Evolutionary conservation across 2,888 invertebrate species (phyloP), one percentile per base, ranked within the genome.

Genomic region (Eremobia ochroleuca): DNA sequence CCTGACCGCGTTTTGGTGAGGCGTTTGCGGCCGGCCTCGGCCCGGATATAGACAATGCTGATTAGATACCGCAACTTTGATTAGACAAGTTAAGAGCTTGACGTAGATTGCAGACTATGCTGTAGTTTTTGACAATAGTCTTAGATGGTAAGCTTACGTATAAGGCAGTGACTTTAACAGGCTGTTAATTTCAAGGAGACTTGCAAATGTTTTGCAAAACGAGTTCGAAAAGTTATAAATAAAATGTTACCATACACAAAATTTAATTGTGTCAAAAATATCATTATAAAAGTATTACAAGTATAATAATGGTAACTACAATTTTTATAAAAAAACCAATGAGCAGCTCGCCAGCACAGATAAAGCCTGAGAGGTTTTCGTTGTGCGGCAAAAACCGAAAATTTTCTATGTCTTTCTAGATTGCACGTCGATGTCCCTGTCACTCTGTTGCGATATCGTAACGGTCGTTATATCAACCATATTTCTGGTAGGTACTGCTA

Each of bases 31-130:
- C 43, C 28, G 62, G 25, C 73, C 71, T 85, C 85, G 69, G 25
- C 64, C 80, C 64, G 59, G 55, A 65, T 61, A 74, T 59, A 68
- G 64, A 46, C 43, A 66, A 79, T 52, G 49, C 70, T 68, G 62
- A 80, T 82, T 74, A 82, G 80, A 74, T 84, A 82, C 18, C 61
- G 70, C 52, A 55, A 59, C 25, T 71, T 77, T 66, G 83, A 77
- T 77, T 58, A 82, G 80, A 67, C 46, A 70, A 73, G 43, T 52
- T 28, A 37, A 82, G 61, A 70, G 66, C 15, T 66, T 77, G 40
- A 82, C 40, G 77, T 62, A 61, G 46, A 76, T 77, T 76, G 28
- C 31, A 64, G 40, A 46, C 3, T 25, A 18, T 43, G 34, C 37
- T 70, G 34, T 25, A 31, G 40, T 28, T 81, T 75, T 74, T 43